Evolutionary conservation across 2,888 invertebrate genomes (phyloP).

Genomic region (Serripes groenlandicus): DNA sequence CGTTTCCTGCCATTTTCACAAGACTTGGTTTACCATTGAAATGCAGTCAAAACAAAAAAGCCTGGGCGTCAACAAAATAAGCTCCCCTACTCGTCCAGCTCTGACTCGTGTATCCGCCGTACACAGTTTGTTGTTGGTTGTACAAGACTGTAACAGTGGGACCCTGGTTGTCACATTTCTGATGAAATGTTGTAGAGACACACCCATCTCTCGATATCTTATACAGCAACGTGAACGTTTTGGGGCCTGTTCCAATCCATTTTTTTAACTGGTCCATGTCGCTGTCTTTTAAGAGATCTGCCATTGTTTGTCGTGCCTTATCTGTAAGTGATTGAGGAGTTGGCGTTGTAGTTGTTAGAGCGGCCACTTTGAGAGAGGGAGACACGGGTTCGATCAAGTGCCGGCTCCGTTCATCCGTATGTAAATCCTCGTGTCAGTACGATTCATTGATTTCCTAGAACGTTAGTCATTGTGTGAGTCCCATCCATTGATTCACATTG

Average conservation of each 20-base stretch:
- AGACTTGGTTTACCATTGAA: slow-evolving; percentile 26
- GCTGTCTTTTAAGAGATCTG: slow-evolving; percentile 26
- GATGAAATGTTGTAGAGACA: slow-evolving; percentile 60
- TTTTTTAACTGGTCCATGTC: slow-evolving; percentile 58
- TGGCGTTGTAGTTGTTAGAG: no score
- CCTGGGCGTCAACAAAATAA: slow-evolving; percentile 19
- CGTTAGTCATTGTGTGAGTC: no score
- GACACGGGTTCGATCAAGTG: no score
- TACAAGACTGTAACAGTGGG: slow-evolving; percentile 68
- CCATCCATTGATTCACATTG: no score
- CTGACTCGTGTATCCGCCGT: slow-evolving; percentile 63
- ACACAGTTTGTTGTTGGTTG: slow-evolving; percentile 67
- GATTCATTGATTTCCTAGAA: no score
- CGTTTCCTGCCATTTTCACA: slow-evolving; percentile 29
- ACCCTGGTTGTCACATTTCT: slow-evolving; percentile 70
- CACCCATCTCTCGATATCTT: slow-evolving; percentile 65
- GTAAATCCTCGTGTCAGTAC: no score
- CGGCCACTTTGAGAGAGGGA: no score
- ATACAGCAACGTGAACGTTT: slow-evolving; percentile 64
- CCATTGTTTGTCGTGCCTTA: no score
- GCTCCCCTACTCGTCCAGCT: slow-evolving; percentile 41
- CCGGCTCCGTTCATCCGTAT: no score
- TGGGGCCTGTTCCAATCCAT: slow-evolving; percentile 64
- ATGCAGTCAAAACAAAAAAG: slow-evolving; percentile 51
- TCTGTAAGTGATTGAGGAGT: no score